A percentile compares a stretch with the other conserved stretches of the same genome.
phyloP scores from a whole-genome alignment of 2,113 vertebrate species.

The Podarcis raffonei region DNA sequence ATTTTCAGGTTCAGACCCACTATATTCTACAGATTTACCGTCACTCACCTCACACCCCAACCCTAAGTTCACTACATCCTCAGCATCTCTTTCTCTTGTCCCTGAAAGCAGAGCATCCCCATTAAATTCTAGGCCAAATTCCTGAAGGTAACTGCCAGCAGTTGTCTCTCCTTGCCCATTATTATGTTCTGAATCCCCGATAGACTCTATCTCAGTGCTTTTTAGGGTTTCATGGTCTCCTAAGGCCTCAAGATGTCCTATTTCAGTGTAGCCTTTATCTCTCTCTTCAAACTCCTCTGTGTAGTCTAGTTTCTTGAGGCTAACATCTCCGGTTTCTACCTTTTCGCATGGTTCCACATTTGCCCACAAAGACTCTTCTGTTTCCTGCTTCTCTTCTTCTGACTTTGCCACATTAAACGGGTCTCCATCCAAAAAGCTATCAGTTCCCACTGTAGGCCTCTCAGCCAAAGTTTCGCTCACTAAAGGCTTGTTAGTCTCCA shows the following conservation, averaged over 20 bases:
- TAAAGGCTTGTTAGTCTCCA: conserved; percentile 65
- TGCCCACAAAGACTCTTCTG: conserved; percentile 63
- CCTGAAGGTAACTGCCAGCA: conserved; percentile 18
- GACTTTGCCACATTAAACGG: conserved; percentile 61
- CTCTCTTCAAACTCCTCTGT: conserved; percentile 65
- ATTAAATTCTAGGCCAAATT: conserved; percentile 33
- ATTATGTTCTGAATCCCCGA: conserved; percentile 34
- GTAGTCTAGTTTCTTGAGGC: conserved; percentile 58
- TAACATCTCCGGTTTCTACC: conserved; percentile 70
- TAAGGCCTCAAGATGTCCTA: conserved; percentile 38
- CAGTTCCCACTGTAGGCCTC: conserved; percentile 53
- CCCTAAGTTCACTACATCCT: conserved; percentile 1
- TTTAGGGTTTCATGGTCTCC: conserved; percentile 40
- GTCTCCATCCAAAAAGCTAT: conserved; percentile 59
- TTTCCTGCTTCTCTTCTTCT: conserved; percentile 53
- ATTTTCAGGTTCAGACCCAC: conserved; percentile 19
- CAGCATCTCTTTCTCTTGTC: conserved; percentile 9
- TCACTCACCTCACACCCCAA: conserved; percentile 29
- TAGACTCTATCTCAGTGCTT: conserved; percentile 35
- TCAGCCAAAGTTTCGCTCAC: conserved; percentile 62
- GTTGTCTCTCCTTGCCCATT: conserved; percentile 26
- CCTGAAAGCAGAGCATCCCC: conserved; percentile 10
- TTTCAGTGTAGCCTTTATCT: conserved; percentile 39
- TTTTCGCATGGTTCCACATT: conserved; percentile 73
- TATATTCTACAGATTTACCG: conserved; percentile 29